Conservation (phyloP, 2,113 vertebrate genomes). For the Rhinolophus sinicus region DNA sequence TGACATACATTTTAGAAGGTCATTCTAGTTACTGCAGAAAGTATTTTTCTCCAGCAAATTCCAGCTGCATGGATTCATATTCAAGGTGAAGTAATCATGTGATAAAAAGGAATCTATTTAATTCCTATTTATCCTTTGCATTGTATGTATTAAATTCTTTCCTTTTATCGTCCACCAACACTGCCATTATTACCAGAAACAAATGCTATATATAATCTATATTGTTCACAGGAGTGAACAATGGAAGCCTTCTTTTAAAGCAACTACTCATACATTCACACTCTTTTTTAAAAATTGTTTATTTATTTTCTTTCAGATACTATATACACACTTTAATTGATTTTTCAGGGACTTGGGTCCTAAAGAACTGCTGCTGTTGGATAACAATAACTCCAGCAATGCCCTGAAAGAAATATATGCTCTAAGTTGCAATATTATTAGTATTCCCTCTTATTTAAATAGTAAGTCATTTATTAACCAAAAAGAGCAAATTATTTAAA, state of each 20-base stretch:
- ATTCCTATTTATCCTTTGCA: background rate
- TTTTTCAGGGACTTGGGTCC: background rate
- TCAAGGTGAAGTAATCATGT: background rate
- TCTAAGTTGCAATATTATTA: background rate
- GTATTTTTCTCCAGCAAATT: background rate
- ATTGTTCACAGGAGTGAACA: background rate
- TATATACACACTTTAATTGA: background rate
- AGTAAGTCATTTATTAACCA: background rate
- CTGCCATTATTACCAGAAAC: background rate
- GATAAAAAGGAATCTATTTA: background rate
- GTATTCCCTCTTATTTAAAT: background rate
- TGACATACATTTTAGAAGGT: background rate
- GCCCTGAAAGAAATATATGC: background rate
- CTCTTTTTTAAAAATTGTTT: too few relatives aligned
- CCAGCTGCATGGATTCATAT: background rate
- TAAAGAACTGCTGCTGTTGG: background rate
- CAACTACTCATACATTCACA: background rate
- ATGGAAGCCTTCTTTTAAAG: background rate
- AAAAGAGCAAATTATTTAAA: background rate
- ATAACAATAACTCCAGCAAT: background rate
- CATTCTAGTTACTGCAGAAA: background rate
- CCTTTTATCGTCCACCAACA: background rate
- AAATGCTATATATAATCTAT: background rate
- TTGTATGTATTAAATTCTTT: background rate
- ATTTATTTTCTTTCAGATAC: too few relatives aligned